A percentile compares a stretch with the other conserved stretches of the same genome.
These are phyloP conservation scores for Eulemur coronatus DNA, from an alignment of 2,797 vertebrate genomes.

Conservation along the genomic window DNA sequence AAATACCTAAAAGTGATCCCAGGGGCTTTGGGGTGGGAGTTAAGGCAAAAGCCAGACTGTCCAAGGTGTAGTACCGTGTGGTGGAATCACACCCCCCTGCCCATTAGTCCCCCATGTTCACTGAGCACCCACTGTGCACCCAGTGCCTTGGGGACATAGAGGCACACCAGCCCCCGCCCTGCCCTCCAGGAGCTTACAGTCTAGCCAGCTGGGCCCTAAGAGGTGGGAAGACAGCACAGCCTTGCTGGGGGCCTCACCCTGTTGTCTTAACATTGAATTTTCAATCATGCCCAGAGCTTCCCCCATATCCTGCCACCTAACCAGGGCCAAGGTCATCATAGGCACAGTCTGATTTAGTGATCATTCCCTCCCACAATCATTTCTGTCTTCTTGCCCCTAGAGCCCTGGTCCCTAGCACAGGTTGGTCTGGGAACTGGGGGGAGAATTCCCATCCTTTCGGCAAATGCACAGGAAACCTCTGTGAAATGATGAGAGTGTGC, in stretches of 20 bases:
- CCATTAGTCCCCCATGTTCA: not conserved
- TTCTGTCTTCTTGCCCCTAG: not conserved
- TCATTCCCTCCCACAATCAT: not conserved
- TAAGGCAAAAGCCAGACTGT: not conserved
- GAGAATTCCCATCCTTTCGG: rapidly evolving
- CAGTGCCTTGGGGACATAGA: not conserved
- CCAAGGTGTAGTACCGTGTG: rapidly evolving
- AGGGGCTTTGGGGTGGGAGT: rapidly evolving
- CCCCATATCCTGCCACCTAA: not conserved
- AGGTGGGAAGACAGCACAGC: not conserved
- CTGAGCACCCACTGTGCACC: not conserved
- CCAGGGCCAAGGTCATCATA: not conserved
- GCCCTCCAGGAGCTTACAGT: not conserved
- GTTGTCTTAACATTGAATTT: not conserved
- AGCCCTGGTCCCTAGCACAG: not conserved
- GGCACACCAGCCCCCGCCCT: not conserved
- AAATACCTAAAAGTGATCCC: not conserved
- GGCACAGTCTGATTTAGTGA: not conserved
- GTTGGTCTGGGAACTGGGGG: not conserved
- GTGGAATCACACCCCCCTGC: not conserved
- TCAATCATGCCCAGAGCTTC: not conserved
- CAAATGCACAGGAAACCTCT: not conserved
- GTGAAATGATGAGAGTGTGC: not conserved
- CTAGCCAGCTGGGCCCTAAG: not conserved
- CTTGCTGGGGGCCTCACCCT: not conserved